phyloP scores from a whole-genome alignment of 2,113 vertebrate species.

The Malurus elegans region DNA sequence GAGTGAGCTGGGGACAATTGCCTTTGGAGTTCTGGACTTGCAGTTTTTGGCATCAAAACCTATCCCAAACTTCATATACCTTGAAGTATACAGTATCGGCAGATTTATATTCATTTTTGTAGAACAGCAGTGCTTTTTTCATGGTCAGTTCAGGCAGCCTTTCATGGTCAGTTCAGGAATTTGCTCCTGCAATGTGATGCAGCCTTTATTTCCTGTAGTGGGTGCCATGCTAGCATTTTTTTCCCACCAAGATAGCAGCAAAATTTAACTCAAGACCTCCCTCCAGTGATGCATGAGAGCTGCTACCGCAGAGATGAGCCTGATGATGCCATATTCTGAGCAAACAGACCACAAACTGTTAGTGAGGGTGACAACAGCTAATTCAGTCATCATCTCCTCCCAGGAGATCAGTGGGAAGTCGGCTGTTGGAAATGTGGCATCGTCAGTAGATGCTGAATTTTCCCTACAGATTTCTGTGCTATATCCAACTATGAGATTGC shows the following conservation, averaged over 20 bases:
- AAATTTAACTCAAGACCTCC: neutral
- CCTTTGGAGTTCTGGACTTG: neutral
- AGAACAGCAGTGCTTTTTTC: neutral
- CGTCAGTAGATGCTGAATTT: neutral
- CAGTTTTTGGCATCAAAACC: neutral
- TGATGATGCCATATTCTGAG: neutral
- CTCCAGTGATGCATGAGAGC: neutral
- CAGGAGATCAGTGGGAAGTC: neutral
- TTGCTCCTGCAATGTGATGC: neutral
- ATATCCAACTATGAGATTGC: neutral
- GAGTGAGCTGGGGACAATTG: accelerated
- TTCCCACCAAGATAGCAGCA: neutral
- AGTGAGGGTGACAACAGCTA: neutral
- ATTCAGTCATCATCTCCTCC: neutral
- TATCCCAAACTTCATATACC: neutral
- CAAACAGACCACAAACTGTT: neutral
- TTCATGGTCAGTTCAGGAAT: neutral
- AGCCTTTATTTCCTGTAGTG: neutral
- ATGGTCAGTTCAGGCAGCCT: neutral
- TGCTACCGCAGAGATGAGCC: neutral
- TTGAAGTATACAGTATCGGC: neutral
- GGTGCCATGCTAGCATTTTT: neutral
- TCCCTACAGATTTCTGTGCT: neutral
- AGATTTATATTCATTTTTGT: neutral
- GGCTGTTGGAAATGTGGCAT: neutral